phyloP scores from a whole-genome alignment of 1,140 invertebrate genomes.

The Drosophila burlai region DNA sequence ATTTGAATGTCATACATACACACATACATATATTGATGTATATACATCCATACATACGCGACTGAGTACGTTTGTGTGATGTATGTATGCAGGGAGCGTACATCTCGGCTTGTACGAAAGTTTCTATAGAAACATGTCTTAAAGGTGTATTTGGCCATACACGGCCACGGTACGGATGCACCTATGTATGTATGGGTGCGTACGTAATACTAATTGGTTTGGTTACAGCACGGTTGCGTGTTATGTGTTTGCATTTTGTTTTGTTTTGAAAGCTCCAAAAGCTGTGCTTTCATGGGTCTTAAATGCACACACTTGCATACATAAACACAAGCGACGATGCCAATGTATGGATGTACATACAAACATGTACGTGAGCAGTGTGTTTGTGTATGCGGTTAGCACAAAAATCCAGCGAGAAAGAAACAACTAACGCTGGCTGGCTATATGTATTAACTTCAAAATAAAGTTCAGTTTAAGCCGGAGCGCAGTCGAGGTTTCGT shows the following conservation, averaged over 20 bases:
- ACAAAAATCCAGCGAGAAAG: constrained; percentile 59
- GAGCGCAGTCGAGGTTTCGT: constrained; percentile 79
- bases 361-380: constrained; percentile 28
- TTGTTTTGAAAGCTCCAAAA: constrained; percentile 79
- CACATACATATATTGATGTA: neutral
- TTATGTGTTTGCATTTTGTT: constrained; percentile 79
- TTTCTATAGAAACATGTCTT: constrained; percentile 68
- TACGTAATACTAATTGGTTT: constrained; percentile 81
- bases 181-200: constrained; percentile 50
- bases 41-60: constrained; percentile 1
- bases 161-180: constrained; percentile 9
- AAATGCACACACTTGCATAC: constrained; percentile 32
- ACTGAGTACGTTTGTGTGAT: constrained; percentile 2
- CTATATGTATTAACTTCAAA: constrained; percentile 78
- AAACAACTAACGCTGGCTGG: constrained; percentile 45
- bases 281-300: constrained; percentile 74
- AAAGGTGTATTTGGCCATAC: constrained; percentile 31
- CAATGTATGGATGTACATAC: constrained; percentile 22
- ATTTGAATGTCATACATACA: constrained; percentile 64
- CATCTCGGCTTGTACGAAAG: constrained; percentile 30
- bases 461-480: constrained; percentile 82
- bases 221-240: constrained; percentile 80
- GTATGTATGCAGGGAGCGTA: constrained; percentile 13
- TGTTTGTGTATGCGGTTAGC: constrained; percentile 51
- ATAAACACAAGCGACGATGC: constrained; percentile 13